These are phyloP conservation scores for Nesogale talazaci DNA, from an alignment of 2,113 vertebrate genomes.

Conservation along the genomic window DNA sequence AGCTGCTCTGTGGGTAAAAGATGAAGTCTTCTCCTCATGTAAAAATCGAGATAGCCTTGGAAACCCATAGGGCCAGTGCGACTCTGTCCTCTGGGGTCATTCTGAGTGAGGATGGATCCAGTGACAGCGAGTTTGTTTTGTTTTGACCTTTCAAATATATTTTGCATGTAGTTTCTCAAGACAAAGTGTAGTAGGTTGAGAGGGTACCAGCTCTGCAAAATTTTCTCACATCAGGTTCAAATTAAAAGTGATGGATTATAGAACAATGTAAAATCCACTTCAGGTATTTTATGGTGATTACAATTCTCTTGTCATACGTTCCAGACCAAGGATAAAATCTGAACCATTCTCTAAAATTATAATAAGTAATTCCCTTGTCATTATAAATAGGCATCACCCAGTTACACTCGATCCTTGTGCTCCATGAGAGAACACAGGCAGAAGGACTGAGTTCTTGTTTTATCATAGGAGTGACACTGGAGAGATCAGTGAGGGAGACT, in stretches of 20 bases:
- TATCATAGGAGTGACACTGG: background rate
- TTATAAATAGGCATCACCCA: background rate
- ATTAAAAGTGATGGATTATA: constrained; percentile 30
- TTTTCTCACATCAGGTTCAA: background rate
- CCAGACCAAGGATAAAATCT: background rate
- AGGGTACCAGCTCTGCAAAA: background rate
- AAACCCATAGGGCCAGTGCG: no score
- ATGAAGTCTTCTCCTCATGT: no score
- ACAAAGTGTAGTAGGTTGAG: background rate
- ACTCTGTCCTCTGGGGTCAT: no score
- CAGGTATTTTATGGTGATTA: background rate
- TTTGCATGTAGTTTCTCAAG: no score
- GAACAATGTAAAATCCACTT: constrained; percentile 9
- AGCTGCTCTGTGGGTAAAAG: no score
- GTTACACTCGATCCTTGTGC: background rate
- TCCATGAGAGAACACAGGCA: constrained; percentile 18
- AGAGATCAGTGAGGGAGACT: background rate
- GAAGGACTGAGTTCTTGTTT: background rate
- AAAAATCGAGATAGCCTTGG: no score
- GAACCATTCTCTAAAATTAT: constrained; percentile 47
- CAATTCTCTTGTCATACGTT: constrained; percentile 13
- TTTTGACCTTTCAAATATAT: no score
- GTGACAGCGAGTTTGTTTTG: no score
- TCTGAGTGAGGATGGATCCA: no score
- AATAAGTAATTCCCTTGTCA: background rate